Evolutionary conservation across 2,888 invertebrate species (phyloP), one percentile per base, ranked within the genome.

Genomic region (Falcaria lacertinaria): DNA sequence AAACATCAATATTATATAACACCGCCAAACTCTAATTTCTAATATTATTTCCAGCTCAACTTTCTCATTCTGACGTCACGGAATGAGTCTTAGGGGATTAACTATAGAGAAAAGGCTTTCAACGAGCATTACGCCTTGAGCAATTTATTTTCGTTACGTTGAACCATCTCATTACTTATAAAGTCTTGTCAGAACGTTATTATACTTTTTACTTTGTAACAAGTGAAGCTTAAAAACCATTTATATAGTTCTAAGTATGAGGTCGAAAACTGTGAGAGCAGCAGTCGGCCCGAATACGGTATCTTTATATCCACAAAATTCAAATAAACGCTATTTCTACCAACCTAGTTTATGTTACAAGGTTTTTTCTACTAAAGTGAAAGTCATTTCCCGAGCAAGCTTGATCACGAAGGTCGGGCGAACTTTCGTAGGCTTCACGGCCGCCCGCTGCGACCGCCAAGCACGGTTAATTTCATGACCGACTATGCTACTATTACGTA

Each of bases 121-220:
- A 60, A 58, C 56, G 57, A 43, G 57, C 57, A 60, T 58, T 60
- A 49, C 43, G 57, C 50, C 57, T 63, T 52, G 57, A 65, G 62
- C 61, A 68, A 69, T 71, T 67, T 64, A 55, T 69, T 64, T 64
- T 60, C 60, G 54, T 65, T 60, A 55, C 56, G 57, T 60, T 62
- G 54, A 62, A 68, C 48, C 52, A 53, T 57, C 53, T 60, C 59
- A 58, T 67, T 67, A 64, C 57, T 63, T 57, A 54, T 56, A 49
- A 54, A 43, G 50, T 53, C 53, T 53, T 53, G 48, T 47, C 50
- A 43, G 41, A 49, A 52, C 50, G 51, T 42, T 35, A 53, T 50
- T 50, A 49, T 34, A 34, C n/a, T n/a, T 44, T 47, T 49, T 39
- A 45, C 36, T 50, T 48, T 47, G 44, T 48, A 42, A 47, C 32